A percentile compares a stretch with the other conserved stretches of the same genome.
Evolutionary conservation across 2,888 invertebrate species (phyloP).

Genomic region (Lepidonotus clava): DNA sequence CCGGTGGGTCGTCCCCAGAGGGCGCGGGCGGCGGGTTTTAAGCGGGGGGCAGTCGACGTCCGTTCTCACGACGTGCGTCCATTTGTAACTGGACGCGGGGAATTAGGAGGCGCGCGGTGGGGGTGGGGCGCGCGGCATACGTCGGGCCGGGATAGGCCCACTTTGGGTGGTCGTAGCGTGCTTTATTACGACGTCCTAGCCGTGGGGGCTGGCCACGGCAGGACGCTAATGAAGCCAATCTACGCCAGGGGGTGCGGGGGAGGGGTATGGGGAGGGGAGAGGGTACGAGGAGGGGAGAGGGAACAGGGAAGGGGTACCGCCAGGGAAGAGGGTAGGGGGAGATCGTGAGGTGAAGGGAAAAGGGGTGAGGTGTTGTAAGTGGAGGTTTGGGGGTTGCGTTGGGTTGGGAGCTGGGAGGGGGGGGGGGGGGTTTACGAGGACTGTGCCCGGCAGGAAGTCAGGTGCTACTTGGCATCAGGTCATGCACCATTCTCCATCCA

Average conservation of each 20-base stretch:
- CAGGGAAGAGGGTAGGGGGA: too few species aligned
- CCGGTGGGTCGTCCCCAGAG: not conserved
- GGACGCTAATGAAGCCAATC: constrained; percentile 43
- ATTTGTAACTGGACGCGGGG: constrained; percentile 39
- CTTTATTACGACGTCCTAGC: constrained; percentile 40
- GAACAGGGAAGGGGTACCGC: not conserved
- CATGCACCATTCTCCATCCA: too few species aligned
- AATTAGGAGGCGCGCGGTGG: constrained; percentile 21
- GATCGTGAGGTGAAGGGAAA: too few species aligned
- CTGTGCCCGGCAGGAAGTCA: too few species aligned
- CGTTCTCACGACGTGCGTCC: not conserved
- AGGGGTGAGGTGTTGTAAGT: too few species aligned
- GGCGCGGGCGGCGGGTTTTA: not conserved
- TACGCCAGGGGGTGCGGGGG: too few species aligned
- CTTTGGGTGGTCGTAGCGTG: constrained; percentile 24
- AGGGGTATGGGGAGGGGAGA: too few species aligned
- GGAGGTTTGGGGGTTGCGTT: too few species aligned
- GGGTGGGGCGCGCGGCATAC: not conserved
- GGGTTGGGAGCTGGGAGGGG: too few species aligned
- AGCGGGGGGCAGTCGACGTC: not conserved
- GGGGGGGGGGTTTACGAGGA: too few species aligned
- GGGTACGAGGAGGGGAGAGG: too few species aligned
- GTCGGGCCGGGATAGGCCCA: constrained; percentile 17
- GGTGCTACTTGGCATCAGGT: too few species aligned
- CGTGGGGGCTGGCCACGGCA: not conserved